Evolutionary conservation across 2,113 vertebrate genomes (phyloP).

Genomic region (Strix uralensis): DNA sequence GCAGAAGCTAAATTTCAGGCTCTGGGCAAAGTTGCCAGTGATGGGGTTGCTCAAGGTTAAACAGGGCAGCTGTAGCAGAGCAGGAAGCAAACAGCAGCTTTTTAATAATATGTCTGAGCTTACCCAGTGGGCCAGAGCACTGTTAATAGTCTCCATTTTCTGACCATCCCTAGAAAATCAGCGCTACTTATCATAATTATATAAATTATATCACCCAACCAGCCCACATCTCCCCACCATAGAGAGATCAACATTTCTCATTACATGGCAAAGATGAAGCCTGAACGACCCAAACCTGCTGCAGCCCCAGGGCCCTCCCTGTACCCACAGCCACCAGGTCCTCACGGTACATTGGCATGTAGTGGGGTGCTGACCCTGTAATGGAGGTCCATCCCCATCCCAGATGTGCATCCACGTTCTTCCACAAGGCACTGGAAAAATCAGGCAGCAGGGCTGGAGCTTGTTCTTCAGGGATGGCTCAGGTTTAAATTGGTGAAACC

Average conservation of each 20-base stretch:
- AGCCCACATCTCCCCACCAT: background rate
- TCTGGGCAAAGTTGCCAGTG: background rate
- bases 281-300: background rate
- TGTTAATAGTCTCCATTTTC: background rate
- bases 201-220: background rate
- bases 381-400: background rate
- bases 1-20: background rate
- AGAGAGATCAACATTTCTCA: background rate
- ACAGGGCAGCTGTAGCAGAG: background rate
- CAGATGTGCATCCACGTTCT: background rate
- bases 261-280: background rate
- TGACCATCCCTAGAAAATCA: background rate
- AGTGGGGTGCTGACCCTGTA: too few relatives aligned
- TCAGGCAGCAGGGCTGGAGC: background rate
- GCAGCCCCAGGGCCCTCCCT: background rate
- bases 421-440: background rate
- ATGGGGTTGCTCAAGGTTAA: background rate
- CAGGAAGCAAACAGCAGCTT: background rate
- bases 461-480: background rate
- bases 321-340: background rate
- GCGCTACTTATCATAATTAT: background rate
- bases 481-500: fast-evolving
- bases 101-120: background rate
- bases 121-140: background rate
- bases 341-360: background rate